phyloP scores from a whole-genome alignment of 2,113 vertebrate genomes.

The Peromyscus maniculatus region DNA sequence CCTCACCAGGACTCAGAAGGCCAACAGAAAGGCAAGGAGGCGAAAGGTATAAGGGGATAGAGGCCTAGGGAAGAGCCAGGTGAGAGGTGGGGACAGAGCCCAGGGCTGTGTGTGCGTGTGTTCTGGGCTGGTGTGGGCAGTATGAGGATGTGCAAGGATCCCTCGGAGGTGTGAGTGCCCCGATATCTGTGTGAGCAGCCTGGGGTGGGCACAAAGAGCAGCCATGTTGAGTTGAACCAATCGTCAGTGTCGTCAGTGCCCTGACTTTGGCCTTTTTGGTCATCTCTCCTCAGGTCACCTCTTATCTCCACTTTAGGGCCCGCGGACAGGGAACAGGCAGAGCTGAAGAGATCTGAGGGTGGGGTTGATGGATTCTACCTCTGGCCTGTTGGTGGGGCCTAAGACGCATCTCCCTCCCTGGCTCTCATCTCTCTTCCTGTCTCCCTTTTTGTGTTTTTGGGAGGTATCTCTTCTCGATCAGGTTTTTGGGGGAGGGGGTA shows the following conservation, averaged over 20 bases:
- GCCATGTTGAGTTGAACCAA: background rate
- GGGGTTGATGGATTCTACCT: background rate
- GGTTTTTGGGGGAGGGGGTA: background rate
- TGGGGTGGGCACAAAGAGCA: background rate
- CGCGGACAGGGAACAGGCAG: background rate
- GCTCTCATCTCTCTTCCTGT: background rate
- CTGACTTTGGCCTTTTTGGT: constrained; percentile 7
- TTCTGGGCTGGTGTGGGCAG: background rate
- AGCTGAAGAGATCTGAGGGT: background rate
- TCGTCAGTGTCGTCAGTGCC: background rate
- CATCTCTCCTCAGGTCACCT: background rate
- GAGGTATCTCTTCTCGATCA: background rate
- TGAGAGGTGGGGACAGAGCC: background rate
- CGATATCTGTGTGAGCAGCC: background rate
- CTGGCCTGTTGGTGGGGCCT: background rate
- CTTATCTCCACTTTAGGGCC: background rate
- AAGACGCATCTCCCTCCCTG: background rate
- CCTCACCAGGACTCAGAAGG: constrained; percentile 51
- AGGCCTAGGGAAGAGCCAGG: background rate
- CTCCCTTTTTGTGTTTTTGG: rapidly evolving
- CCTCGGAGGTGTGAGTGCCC: background rate
- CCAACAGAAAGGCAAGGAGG: constrained; percentile 28
- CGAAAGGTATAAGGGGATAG: background rate
- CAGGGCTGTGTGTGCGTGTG: background rate
- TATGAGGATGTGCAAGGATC: background rate